These are phyloP conservation scores for Musca vetustissima DNA, from an alignment of 1,140 invertebrate species.

Conservation along the genomic window DNA sequence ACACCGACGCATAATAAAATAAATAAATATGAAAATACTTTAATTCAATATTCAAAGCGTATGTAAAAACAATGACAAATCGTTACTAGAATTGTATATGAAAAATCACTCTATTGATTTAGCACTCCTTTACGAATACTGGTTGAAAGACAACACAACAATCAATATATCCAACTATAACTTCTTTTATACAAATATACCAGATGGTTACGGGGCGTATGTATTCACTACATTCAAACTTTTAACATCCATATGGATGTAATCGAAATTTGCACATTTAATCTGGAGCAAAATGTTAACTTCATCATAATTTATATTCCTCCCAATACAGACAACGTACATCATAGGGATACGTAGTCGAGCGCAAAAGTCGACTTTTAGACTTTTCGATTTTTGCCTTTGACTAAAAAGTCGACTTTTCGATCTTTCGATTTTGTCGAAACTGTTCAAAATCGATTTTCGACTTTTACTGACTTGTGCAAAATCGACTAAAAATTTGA, in stretches of 20 bases:
- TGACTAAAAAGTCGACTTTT: too few species aligned
- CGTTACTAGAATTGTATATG: not conserved
- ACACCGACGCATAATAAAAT: not conserved
- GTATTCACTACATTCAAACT: not conserved
- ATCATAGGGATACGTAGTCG: too few species aligned
- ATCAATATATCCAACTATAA: too few species aligned
- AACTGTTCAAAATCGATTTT: not conserved
- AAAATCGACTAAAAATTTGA: too few species aligned
- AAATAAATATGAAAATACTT: not conserved
- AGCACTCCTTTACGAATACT: not conserved
- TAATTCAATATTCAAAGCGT: slow-evolving; percentile 7
- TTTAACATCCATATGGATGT: not conserved
- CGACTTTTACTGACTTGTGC: too few species aligned
- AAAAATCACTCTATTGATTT: not conserved
- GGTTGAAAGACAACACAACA: slow-evolving; percentile 5
- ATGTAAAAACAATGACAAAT: not conserved
- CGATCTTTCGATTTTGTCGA: too few species aligned
- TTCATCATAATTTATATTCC: not conserved
- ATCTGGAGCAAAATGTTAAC: not conserved
- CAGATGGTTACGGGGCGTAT: too few species aligned
- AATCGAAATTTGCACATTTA: not conserved
- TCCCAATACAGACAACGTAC: not conserved
- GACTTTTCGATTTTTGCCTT: too few species aligned
- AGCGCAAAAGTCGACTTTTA: too few species aligned
- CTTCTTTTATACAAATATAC: too few species aligned